These are phyloP conservation scores for Phodopus roborovskii DNA, from an alignment of 2,113 vertebrate genomes.

Conservation along the genomic window DNA sequence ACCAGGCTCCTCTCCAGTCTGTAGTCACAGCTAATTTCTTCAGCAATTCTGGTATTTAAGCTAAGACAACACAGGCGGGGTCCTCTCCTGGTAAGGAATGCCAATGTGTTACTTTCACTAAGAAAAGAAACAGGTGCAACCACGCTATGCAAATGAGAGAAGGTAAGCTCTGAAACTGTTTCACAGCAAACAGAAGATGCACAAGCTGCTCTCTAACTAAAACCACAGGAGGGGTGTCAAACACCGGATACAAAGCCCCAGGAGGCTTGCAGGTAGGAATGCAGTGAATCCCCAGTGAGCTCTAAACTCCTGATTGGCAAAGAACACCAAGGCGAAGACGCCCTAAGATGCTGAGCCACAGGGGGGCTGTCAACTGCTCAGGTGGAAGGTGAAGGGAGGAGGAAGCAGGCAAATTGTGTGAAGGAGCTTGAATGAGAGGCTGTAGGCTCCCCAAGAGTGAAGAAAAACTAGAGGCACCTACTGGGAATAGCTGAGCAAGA, in stretches of 20 bases:
- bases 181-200: slow-evolving; percentile 75
- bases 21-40: not conserved
- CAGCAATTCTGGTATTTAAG: not conserved
- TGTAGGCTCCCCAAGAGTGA: slow-evolving; percentile 45
- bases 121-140: slow-evolving; percentile 70
- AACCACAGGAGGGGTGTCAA: slow-evolving; percentile 72
- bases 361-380: slow-evolving; percentile 62
- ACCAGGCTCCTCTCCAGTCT: not conserved
- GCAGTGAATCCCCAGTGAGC: slow-evolving; percentile 63
- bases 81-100: not conserved
- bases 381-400: slow-evolving; percentile 61
- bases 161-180: slow-evolving; percentile 74
- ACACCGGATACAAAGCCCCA: slow-evolving; percentile 19
- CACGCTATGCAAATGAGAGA: slow-evolving; percentile 72
- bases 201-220: slow-evolving; percentile 74
- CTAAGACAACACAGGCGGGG: not conserved
- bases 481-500: slow-evolving; percentile 59
- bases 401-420: slow-evolving; percentile 40
- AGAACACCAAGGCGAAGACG: slow-evolving; percentile 15
- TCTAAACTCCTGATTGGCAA: slow-evolving; percentile 57
- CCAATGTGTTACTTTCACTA: not conserved
- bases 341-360: slow-evolving; percentile 73
- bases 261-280: slow-evolving; percentile 65
- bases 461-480: slow-evolving; percentile 44
- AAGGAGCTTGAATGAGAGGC: slow-evolving; percentile 54